Conservation (phyloP, 92 coral and sea anemone genomes). For the Actinernus sp. region DNA sequence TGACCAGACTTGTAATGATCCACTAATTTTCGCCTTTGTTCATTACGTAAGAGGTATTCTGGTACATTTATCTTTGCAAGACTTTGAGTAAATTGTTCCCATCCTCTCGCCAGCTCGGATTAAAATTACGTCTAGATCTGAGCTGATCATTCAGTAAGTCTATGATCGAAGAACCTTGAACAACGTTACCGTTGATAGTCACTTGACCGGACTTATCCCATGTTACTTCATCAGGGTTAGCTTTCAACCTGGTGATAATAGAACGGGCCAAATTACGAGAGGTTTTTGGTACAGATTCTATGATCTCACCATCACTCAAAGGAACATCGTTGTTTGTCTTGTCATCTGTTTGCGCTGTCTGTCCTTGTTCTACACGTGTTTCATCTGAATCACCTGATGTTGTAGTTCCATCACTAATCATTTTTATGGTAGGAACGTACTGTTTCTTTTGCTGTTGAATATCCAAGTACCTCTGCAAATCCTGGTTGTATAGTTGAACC, state of each 20-base stretch:
- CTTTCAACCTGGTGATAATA: constrained; percentile 12
- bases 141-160: constrained; percentile 42
- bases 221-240: constrained; percentile 12
- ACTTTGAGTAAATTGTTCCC: constrained; percentile 10
- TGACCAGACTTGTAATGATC: background rate
- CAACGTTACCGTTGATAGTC: constrained; percentile 4
- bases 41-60: background rate
- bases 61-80: background rate
- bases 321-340: background rate
- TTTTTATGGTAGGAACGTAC: constrained; percentile 14
- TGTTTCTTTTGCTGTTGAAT: constrained; percentile 21
- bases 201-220: constrained; percentile 47
- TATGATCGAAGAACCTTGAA: constrained; percentile 41
- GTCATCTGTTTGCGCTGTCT: background rate
- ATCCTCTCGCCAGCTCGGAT: no score
- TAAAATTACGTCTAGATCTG: constrained; percentile 15
- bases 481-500: constrained; percentile 18
- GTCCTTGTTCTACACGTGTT: background rate
- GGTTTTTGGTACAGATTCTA: constrained; percentile 24
- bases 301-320: constrained; percentile 1
- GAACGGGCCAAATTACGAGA: constrained; percentile 1
- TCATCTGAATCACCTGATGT: background rate
- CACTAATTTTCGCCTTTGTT: background rate
- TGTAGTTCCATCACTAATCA: background rate
- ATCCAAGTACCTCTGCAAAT: constrained; percentile 25